Evolutionary conservation across 2,888 invertebrate genomes (phyloP).

Genomic region (Andrena camellia): DNA sequence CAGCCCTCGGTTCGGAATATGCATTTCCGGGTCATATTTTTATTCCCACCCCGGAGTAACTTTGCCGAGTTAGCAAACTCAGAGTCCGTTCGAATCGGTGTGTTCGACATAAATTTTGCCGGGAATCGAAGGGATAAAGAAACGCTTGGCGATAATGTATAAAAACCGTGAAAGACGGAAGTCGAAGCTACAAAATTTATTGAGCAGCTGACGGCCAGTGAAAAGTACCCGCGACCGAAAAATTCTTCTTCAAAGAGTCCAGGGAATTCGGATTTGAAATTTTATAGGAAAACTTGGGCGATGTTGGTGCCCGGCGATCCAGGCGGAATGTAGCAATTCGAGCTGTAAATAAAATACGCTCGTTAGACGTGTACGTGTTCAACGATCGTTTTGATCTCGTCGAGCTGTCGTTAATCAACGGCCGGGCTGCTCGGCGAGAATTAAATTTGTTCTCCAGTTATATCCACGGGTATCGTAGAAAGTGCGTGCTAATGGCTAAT

Average conservation of each 20-base stretch:
- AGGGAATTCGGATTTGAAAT: neutral
- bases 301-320: neutral
- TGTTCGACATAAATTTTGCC: slow-evolving; percentile 11
- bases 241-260: neutral
- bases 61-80: slow-evolving; percentile 11
- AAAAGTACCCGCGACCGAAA: neutral
- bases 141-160: neutral
- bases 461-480: too few species aligned
- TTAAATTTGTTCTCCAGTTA: too few species aligned
- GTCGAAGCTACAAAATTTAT: neutral
- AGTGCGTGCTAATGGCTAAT: too few species aligned
- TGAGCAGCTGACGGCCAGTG: neutral
- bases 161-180: neutral
- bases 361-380: neutral
- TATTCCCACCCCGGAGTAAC: neutral
- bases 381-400: neutral
- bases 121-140: neutral
- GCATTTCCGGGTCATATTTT: slow-evolving; percentile 13
- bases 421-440: too few species aligned
- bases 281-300: neutral
- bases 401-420: neutral
- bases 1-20: neutral
- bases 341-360: slow-evolving; percentile 3
- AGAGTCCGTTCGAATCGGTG: neutral
- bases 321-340: neutral